Conservation (phyloP, 2,113 vertebrate genomes). For the Rafetus swinhoei region DNA sequence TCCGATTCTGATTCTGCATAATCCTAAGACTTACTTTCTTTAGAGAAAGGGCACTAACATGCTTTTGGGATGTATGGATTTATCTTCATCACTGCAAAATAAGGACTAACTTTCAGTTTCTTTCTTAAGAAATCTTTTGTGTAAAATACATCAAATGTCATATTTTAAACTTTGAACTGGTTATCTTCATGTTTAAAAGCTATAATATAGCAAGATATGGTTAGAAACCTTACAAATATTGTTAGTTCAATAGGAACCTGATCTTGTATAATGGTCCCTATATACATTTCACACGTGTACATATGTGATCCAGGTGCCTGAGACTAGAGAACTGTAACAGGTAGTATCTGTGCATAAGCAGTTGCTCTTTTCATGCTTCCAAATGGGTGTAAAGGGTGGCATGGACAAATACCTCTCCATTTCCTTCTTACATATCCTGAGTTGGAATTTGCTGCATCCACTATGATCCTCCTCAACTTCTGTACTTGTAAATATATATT, state of each 20-base stretch:
- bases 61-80: not conserved
- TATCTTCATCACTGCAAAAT: not conserved
- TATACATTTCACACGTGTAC: not conserved
- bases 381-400: not conserved
- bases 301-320: not conserved
- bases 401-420: not conserved
- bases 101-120: fast-evolving
- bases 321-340: not conserved
- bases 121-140: not conserved
- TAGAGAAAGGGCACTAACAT: not conserved
- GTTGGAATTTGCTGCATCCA: not conserved
- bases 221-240: not conserved
- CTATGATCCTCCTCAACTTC: not conserved
- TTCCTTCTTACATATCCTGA: not conserved
- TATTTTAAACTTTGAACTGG: not conserved
- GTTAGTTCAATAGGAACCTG: not conserved
- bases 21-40: not conserved
- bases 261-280: not conserved
- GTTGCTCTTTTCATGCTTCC: not conserved
- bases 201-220: not conserved
- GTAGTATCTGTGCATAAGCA: not conserved
- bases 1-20: not conserved
- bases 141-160: not conserved
- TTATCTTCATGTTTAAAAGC: not conserved
- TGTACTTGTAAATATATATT: not conserved